Conservation (phyloP, 2,797 vertebrate genomes). For the Eptatretus atami region DNA sequence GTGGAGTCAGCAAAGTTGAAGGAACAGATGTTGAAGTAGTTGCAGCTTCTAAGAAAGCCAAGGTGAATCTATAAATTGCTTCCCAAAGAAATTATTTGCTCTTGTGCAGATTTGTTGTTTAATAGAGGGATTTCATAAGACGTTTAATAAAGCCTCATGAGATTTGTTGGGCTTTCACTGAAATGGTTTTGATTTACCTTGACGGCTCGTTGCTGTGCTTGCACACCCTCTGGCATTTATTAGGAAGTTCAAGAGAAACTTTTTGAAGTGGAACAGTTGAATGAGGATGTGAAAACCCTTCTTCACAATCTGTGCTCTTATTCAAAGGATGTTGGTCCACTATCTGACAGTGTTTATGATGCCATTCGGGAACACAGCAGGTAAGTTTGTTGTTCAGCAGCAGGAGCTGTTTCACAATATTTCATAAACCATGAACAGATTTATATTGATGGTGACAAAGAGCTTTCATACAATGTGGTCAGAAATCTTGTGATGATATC, state of each 20-base stretch:
- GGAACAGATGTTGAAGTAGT: slow-evolving; percentile 33
- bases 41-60: slow-evolving; percentile 44
- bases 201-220: neutral
- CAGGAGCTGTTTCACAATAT: too few relatives aligned
- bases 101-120: too few relatives aligned
- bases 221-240: neutral
- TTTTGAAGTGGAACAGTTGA: slow-evolving; percentile 39
- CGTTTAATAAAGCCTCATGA: too few relatives aligned
- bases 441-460: too few relatives aligned
- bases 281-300: slow-evolving; percentile 50
- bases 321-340: slow-evolving; percentile 46
- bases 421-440: too few relatives aligned
- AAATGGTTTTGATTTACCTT: too few relatives aligned
- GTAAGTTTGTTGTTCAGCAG: slow-evolving; percentile 15
- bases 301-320: slow-evolving; percentile 72
- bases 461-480: too few relatives aligned
- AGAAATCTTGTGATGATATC: neutral
- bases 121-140: too few relatives aligned
- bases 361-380: slow-evolving; percentile 86
- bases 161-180: too few relatives aligned
- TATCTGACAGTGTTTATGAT: slow-evolving; percentile 50
- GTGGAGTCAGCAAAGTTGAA: slow-evolving; percentile 23
- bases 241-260: slow-evolving; percentile 46
- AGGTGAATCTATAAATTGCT: slow-evolving; percentile 17
- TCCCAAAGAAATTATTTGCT: too few relatives aligned